Evolutionary conservation across 1,140 invertebrate genomes (phyloP).

Genomic region (Temnothorax curvispinosus): DNA sequence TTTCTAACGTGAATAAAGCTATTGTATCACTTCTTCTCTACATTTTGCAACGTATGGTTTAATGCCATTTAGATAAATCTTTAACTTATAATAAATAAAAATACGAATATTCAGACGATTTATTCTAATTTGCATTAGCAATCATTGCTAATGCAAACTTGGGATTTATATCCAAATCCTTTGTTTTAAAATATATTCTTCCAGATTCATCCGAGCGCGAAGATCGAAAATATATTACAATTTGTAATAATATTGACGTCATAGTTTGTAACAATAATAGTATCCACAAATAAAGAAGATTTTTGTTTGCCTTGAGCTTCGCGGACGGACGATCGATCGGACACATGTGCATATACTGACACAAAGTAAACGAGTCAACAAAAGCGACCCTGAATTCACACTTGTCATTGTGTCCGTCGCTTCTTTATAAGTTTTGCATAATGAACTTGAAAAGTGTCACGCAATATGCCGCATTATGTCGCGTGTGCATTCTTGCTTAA

Average conservation of each 20-base stretch:
- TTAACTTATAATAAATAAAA: not conserved
- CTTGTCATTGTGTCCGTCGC: not conserved
- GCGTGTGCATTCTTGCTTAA: slow-evolving; percentile 38
- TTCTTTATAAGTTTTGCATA: slow-evolving; percentile 38
- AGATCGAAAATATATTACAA: not conserved
- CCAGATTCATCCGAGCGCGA: not conserved
- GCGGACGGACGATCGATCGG: not conserved
- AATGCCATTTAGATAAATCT: not conserved
- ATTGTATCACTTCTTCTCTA: not conserved
- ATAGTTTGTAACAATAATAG: not conserved
- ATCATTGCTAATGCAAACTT: not conserved
- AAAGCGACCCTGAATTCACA: slow-evolving; percentile 13
- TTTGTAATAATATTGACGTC: not conserved
- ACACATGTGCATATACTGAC: not conserved
- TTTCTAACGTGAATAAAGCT: slow-evolving; percentile 30
- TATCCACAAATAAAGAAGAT: not conserved
- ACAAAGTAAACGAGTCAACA: slow-evolving; percentile 5
- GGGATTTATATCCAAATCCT: not conserved
- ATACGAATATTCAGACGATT: not conserved
- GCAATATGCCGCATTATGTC: slow-evolving; percentile 11
- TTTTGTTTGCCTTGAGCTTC: slow-evolving; percentile 6
- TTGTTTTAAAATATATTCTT: slow-evolving; percentile 5
- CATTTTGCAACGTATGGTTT: not conserved
- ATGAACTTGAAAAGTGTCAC: slow-evolving; percentile 50
- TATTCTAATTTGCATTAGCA: not conserved